A percentile compares a stretch with the other conserved stretches of the same genome.
Conservation (phyloP, 1,140 invertebrate species). For the Colletes gigas region DNA sequence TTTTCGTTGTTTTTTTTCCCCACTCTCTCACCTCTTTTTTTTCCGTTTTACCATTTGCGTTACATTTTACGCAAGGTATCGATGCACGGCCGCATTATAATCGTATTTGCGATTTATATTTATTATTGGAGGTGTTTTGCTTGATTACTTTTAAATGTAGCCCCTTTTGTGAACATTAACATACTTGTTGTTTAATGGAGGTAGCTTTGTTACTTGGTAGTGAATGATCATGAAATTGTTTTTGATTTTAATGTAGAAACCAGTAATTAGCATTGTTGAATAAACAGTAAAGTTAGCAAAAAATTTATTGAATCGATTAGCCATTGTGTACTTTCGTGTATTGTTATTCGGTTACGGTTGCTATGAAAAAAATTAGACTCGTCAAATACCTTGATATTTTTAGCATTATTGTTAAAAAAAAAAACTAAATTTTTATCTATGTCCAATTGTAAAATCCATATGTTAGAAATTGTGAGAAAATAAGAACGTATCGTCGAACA, state of each 20-base stretch:
- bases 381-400: background rate
- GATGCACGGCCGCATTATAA: conserved; percentile 5
- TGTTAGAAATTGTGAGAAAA: background rate
- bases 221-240: background rate
- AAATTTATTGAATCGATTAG: background rate
- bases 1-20: conserved; percentile 31
- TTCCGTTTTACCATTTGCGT: background rate
- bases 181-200: background rate
- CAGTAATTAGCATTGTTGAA: background rate
- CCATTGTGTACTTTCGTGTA: background rate
- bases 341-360: background rate
- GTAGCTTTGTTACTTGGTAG: background rate
- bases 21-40: background rate
- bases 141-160: background rate
- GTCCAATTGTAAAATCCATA: background rate
- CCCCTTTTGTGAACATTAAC: background rate
- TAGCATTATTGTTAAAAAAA: background rate
- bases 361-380: background rate
- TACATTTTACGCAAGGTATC: conserved; percentile 6
- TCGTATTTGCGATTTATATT: conserved; percentile 10
- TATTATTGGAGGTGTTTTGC: background rate
- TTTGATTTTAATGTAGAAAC: background rate
- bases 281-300: background rate
- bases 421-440: background rate
- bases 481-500: background rate